A percentile compares a stretch with the other conserved stretches of the same genome.
Evolutionary conservation across 2,113 vertebrate species (phyloP).

Genomic region (Lichenostomus cassidix): DNA sequence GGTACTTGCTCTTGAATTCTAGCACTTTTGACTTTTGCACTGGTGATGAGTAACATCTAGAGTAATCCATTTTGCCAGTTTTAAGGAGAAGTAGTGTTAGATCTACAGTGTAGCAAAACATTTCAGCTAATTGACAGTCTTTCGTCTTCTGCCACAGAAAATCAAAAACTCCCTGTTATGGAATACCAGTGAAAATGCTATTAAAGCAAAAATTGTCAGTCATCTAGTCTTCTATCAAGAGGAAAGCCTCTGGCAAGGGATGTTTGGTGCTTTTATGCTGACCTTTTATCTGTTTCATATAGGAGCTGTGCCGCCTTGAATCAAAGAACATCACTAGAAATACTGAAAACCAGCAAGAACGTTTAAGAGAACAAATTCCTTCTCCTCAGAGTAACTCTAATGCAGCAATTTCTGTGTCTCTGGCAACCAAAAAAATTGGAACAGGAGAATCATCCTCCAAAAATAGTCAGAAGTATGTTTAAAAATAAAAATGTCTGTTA

Average conservation of each 20-base stretch:
- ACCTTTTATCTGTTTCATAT: not conserved
- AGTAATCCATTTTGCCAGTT: not conserved
- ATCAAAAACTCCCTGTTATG: not conserved
- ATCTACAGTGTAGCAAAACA: not conserved
- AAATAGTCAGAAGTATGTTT: constrained; percentile 72
- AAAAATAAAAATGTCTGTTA: not conserved
- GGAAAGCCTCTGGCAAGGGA: not conserved
- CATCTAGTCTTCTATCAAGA: not conserved
- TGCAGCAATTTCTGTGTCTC: constrained; percentile 14
- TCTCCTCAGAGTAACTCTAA: constrained; percentile 67
- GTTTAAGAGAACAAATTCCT: constrained; percentile 60
- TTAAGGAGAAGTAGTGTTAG: not conserved
- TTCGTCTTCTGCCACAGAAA: not conserved
- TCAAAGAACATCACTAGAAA: constrained; percentile 70
- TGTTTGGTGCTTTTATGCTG: not conserved
- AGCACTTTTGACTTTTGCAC: not conserved
- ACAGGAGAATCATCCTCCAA: constrained; percentile 74
- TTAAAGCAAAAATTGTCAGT: not conserved
- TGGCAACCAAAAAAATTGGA: constrained; percentile 59
- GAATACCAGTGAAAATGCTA: not conserved
- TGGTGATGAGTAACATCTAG: not conserved
- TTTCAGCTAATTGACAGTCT: not conserved
- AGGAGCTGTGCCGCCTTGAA: constrained; percentile 84
- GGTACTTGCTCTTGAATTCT: not conserved
- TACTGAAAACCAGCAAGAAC: constrained; percentile 69